Base-by-base conservation (phyloP, 2,113 vertebrate species). In the Leucosticte australis region DNA sequence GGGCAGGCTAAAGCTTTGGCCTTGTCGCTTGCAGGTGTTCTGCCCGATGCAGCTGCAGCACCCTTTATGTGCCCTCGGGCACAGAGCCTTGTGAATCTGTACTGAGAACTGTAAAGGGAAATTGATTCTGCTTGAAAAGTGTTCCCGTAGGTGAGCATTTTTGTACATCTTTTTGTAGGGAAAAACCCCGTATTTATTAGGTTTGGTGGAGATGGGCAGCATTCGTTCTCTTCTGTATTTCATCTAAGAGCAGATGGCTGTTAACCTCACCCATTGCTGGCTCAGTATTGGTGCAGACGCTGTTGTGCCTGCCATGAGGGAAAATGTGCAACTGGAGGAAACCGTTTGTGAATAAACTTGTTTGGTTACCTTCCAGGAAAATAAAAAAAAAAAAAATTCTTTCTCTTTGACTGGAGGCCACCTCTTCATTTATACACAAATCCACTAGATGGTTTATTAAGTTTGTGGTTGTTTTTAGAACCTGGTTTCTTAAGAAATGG, bases 141-240 rank as follows among this genome's bases (percentile, higher is more conserved):
- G 10, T 63, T 71, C 35, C 39, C 3, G 4, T 68, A 47, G 22
- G 21, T 75, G 62, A 79, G 21, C 30, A 2, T 37, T 70, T 87
- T 53, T 24, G 9, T 42, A 4, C 3, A 0, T 35, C 21, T 59
- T 67, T 37, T 11, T 27, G 15, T 26, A 42, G 21, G 4, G 18
- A 17, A 2, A 14, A 19, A 2, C 4, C 16, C 3, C 26, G 3
- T 22, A 8, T 18, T 52, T 81, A 15, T 55, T 39, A 2, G 12
- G 7, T 57, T 33, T 84, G 30, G 15, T 23, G 35, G 65, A 63
- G 44, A 59, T 69, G 37, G 59, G 24, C 52, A 82, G 30, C 12
- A 2, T 84, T 94, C 0, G 0, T 73, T 95, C 33, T 6, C 39
- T 44, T 27, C 18, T 0, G 0, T 62, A 6, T 74, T 83, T n/a